phyloP scores from a whole-genome alignment of 1,140 invertebrate species.

The Sarcophaga bullata region DNA sequence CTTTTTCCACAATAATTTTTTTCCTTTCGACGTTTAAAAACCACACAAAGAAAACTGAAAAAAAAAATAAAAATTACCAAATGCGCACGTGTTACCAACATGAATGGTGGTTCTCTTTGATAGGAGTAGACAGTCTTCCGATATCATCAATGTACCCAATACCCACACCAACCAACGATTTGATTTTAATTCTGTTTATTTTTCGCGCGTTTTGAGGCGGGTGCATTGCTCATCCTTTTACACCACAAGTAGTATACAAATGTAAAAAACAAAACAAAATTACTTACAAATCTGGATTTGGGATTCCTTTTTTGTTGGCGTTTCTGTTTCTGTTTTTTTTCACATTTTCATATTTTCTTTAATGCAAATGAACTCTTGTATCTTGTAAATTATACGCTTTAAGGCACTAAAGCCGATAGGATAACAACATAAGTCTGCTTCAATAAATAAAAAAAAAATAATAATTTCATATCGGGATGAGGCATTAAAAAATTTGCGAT shows the following conservation, averaged over 20 bases:
- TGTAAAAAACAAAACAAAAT: background rate
- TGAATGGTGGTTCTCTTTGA: background rate
- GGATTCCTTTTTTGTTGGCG: background rate
- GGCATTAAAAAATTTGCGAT: background rate
- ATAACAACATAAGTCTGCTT: too few relatives aligned
- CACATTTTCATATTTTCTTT: background rate
- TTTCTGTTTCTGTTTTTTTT: conserved; percentile 27
- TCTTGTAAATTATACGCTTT: conserved; percentile 2
- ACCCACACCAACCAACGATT: background rate
- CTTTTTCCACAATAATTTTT: background rate
- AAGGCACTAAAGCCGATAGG: too few relatives aligned
- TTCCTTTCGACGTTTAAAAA: background rate
- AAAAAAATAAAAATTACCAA: background rate
- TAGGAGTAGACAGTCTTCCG: background rate
- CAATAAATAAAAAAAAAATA: background rate
- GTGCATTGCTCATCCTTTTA: too few relatives aligned
- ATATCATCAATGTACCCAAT: background rate
- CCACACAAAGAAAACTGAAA: background rate
- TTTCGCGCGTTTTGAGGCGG: background rate
- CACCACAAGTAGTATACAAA: too few relatives aligned
- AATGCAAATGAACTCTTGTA: conserved; percentile 38
- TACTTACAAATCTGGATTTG: too few relatives aligned
- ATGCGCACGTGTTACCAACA: conserved; percentile 1
- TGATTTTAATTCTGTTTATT: too few relatives aligned
- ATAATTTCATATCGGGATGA: background rate